Base-by-base conservation (phyloP, 2,888 invertebrate genomes). In the Hemistola chrysoprasaria region DNA sequence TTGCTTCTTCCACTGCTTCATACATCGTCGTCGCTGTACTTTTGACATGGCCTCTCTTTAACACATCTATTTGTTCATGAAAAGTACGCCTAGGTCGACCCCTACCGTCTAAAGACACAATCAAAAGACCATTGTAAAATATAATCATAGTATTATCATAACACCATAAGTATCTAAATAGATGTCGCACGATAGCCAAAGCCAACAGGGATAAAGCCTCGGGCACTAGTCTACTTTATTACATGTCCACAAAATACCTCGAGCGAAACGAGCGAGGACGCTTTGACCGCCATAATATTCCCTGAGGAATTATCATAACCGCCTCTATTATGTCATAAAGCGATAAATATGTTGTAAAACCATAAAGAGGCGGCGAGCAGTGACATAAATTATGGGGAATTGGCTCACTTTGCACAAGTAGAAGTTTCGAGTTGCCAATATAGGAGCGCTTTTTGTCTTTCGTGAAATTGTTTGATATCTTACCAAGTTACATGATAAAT, bases 291-390 rank as follows among this genome's bases (percentile, higher is more conserved):
- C 51, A 58, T 60, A 58, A 44, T 40, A 45, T 56, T 25, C 56
- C 51, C 45, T 40, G 28, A 47, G 61, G 65, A 71, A 79, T 78
- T 76, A 78, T 72, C 71, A 75, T 78, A 78, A 78, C 71, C 68
- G 62, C 61, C 65, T 59, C 72, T 59, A 76, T 71, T 68, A 74
- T 56, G 72, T 71, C 78, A 72, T 87, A 86, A 86, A 87, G 59
- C 81, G 68, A 87, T 87, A 85, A 87, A 86, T 85, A 83, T 77
- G 82, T 71, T 81, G 79, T 87, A 86, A 86, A 86, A 78, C 82
- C 82, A 84, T 86, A 85, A 85, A 81, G 72, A 71, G 73, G 80
- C 79, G 75, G 68, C 73, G 62, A 72, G 68, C 71, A 71, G 65
- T 75, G 58, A 57, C 78, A 78, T 86, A 85, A 85, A 86, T 83